Conservation (phyloP, 2,888 invertebrate genomes). For the Hypena proboscidalis region DNA sequence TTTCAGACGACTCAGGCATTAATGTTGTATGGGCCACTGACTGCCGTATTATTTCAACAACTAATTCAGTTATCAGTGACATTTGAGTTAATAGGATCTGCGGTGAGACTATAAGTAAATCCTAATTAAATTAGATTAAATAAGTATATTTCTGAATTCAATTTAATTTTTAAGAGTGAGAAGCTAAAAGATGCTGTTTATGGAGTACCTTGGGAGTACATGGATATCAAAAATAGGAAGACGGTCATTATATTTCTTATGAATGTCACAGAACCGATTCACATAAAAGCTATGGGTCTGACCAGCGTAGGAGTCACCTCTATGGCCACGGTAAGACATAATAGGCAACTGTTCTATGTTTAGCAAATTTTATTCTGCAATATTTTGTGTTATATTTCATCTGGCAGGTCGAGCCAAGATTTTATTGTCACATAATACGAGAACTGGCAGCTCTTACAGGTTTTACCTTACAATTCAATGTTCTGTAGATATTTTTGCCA, state of each 20-base stretch:
- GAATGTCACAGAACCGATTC: slow-evolving; percentile 46
- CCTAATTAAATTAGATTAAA: too few relatives aligned
- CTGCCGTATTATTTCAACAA: slow-evolving; percentile 40
- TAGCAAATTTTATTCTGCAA: too few relatives aligned
- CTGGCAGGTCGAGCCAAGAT: too few relatives aligned
- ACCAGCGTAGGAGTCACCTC: slow-evolving; percentile 49
- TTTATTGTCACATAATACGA: too few relatives aligned
- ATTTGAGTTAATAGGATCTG: slow-evolving; percentile 43
- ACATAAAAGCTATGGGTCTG: slow-evolving; percentile 48
- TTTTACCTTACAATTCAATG: too few relatives aligned
- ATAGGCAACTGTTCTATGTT: too few relatives aligned
- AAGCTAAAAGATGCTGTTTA: slow-evolving; percentile 48
- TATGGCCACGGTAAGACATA: slow-evolving; percentile 53
- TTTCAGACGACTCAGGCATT: slow-evolving; percentile 28
- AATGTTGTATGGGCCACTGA: slow-evolving; percentile 29
- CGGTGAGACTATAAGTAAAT: slow-evolving; percentile 46
- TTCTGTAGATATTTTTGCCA: too few relatives aligned
- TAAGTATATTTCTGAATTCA: too few relatives aligned
- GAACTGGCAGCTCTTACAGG: too few relatives aligned
- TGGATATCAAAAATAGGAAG: slow-evolving; percentile 44
- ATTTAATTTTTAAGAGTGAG: slow-evolving; percentile 43
- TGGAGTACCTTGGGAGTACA: slow-evolving; percentile 53
- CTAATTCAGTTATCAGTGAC: slow-evolving; percentile 47
- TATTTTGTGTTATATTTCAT: too few relatives aligned
- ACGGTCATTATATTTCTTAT: slow-evolving; percentile 41